These are phyloP conservation scores for Erpetoichthys calabaricus DNA, from an alignment of 2,797 vertebrate species.

Conservation along the genomic window DNA sequence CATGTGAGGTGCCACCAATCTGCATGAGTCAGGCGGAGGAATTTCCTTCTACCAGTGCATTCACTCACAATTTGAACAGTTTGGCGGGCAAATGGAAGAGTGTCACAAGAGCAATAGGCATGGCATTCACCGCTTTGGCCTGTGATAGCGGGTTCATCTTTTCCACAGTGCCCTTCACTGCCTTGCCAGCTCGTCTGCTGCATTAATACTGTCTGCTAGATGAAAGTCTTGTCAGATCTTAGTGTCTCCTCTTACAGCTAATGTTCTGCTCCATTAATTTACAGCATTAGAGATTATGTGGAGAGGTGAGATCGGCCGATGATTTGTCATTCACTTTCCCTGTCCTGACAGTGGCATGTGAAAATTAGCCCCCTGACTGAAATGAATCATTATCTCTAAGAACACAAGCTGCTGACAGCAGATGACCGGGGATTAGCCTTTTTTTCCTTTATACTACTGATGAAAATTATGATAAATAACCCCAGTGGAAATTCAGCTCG, in stretches of 20 bases:
- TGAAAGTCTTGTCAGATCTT: conserved; percentile 2
- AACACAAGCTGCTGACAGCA: not conserved
- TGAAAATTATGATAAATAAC: conserved; percentile 5
- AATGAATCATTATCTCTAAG: conserved; percentile 6
- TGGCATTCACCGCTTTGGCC: no score
- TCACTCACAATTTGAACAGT: no score
- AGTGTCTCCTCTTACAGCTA: conserved; percentile 2
- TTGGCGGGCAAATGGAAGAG: no score
- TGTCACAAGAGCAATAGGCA: no score
- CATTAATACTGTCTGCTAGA: not conserved
- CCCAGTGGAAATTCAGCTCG: not conserved
- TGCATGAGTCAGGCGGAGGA: no score
- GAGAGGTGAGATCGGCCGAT: conserved; percentile 1
- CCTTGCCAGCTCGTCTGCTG: not conserved
- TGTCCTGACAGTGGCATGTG: not conserved
- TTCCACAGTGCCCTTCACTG: no score
- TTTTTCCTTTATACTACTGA: not conserved
- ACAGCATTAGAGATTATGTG: not conserved
- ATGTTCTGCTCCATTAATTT: conserved; percentile 8
- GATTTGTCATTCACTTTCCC: conserved; percentile 7
- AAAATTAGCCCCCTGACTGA: conserved; percentile 6
- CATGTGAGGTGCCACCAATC: no score
- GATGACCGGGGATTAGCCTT: conserved; percentile 3
- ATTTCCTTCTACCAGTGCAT: no score
- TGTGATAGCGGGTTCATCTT: no score